Evolutionary conservation across 2,797 vertebrate species (phyloP).

Genomic region (Fringilla coelebs): DNA sequence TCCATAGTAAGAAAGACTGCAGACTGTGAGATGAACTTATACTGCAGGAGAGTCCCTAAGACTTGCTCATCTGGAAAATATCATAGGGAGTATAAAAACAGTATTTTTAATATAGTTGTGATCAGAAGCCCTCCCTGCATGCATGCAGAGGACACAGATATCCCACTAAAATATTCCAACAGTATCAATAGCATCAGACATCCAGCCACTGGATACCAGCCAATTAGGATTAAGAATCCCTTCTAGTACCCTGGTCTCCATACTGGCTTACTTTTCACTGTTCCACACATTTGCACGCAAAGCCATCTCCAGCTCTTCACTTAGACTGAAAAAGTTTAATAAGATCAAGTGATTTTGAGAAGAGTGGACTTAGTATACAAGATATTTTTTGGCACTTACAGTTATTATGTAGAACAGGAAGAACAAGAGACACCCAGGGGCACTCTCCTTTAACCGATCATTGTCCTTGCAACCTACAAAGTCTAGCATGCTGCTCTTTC

Average conservation of each 20-base stretch:
- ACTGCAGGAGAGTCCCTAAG: neutral
- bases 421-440: neutral
- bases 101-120: neutral
- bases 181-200: neutral
- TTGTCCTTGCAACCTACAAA: neutral
- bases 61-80: neutral
- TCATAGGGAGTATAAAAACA: neutral
- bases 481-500: neutral
- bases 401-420: neutral
- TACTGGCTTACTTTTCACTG: neutral
- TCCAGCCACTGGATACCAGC: neutral
- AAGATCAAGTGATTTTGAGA: neutral
- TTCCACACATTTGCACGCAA: neutral
- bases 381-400: neutral
- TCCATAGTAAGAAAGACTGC: neutral
- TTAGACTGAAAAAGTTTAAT: neutral
- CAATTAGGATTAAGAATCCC: neutral
- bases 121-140: neutral
- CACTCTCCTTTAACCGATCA: neutral
- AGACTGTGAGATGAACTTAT: neutral
- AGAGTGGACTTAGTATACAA: neutral
- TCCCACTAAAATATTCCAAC: neutral
- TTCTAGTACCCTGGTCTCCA: neutral
- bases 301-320: neutral
- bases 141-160: neutral